Conservation (phyloP, 2,888 invertebrate species). For the Leptinotarsa haldemani region DNA sequence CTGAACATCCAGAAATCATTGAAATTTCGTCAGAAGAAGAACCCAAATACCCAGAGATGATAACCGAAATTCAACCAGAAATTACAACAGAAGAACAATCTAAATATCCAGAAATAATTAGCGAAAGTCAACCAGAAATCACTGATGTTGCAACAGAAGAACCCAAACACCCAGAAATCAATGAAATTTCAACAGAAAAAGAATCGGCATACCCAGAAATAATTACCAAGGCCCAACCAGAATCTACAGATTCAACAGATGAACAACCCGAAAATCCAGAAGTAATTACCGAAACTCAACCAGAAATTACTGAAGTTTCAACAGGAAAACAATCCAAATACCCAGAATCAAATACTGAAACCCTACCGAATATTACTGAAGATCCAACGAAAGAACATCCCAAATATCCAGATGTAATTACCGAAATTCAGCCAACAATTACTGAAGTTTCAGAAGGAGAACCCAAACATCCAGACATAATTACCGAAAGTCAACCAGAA, state of each 20-base stretch:
- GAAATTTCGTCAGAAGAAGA: too few species aligned
- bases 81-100: background rate
- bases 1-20: background rate
- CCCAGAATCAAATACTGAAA: slow-evolving; percentile 25
- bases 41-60: background rate
- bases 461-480: background rate
- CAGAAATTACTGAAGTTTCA: background rate
- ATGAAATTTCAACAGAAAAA: too few species aligned
- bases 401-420: background rate
- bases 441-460: background rate
- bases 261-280: background rate
- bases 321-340: background rate
- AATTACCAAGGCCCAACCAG: too few species aligned
- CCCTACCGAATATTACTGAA: background rate
- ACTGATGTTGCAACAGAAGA: background rate
- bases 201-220: too few species aligned
- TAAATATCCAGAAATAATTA: background rate
- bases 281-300: slow-evolving; percentile 21
- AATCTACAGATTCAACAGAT: too few species aligned
- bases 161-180: too few species aligned
- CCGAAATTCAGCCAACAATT: too few species aligned
- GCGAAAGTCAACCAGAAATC: background rate
- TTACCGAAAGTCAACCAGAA: background rate
- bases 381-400: too few species aligned
- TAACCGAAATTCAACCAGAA: too few species aligned